Evolutionary conservation across 2,113 vertebrate species (phyloP).

Genomic region (Cavia aperea): DNA sequence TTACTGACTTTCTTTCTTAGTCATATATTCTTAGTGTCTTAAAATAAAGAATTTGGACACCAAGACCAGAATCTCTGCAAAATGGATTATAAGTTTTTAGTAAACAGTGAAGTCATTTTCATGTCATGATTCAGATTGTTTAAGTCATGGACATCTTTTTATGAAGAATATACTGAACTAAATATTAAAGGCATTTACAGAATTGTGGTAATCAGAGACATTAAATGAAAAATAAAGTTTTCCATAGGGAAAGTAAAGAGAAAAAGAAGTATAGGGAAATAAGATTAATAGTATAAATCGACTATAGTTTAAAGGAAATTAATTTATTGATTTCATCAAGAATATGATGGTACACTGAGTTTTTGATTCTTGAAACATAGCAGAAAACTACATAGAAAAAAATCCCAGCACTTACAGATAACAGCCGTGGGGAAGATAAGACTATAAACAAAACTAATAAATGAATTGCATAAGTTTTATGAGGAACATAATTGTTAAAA

Average conservation of each 20-base stretch:
- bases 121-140: neutral
- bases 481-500: neutral
- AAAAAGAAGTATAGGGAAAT: neutral
- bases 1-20: neutral
- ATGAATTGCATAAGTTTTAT: neutral
- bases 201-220: slow-evolving; percentile 1
- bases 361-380: neutral
- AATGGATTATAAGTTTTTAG: neutral
- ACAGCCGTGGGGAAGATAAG: neutral
- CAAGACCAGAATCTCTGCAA: neutral
- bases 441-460: slow-evolving; percentile 10
- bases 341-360: neutral
- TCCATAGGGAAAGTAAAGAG: neutral
- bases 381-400: neutral
- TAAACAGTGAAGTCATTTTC: neutral
- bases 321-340: neutral
- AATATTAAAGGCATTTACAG: neutral
- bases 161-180: neutral
- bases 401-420: neutral
- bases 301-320: neutral
- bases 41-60: neutral
- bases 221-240: neutral
- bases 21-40: neutral
- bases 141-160: neutral
- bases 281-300: neutral